Conservation (phyloP, 2,113 vertebrate genomes). For the Polyodon spathula region DNA sequence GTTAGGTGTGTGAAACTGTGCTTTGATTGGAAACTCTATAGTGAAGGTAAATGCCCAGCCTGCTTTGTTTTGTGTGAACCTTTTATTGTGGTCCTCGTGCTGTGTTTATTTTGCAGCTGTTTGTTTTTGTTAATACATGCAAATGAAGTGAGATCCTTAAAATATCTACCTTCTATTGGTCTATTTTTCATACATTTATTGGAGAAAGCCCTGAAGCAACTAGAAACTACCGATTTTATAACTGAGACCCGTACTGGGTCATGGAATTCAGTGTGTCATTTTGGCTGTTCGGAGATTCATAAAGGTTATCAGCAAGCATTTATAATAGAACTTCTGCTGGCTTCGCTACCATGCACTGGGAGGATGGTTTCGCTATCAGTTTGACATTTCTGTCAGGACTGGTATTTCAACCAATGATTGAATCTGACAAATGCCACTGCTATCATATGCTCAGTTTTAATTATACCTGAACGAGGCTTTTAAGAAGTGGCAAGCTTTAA, state of each 20-base stretch:
- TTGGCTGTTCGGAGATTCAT: conserved; percentile 61
- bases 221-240: conserved; percentile 14
- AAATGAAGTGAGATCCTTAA: conserved; percentile 24
- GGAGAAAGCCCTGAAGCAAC: conserved; percentile 13
- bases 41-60: too few species aligned
- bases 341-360: conserved; percentile 36
- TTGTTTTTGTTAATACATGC: conserved; percentile 17
- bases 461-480: conserved; percentile 77
- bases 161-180: conserved; percentile 27
- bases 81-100: too few species aligned
- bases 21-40: too few species aligned
- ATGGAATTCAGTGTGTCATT: conserved; percentile 55
- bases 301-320: conserved; percentile 84
- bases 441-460: conserved; percentile 86
- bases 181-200: conserved; percentile 24
- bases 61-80: too few species aligned
- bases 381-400: conserved; percentile 93
- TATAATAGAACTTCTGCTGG: conserved; percentile 53
- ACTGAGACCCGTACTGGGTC: conserved; percentile 41
- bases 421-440: conserved; percentile 89
- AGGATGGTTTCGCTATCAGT: conserved; percentile 65
- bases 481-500: conserved; percentile 60
- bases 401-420: conserved; percentile 85
- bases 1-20: too few species aligned
- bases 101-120: too few species aligned